These are phyloP conservation scores for Piscicola geometra DNA, from an alignment of 2,888 invertebrate species.

Conservation along the genomic window DNA sequence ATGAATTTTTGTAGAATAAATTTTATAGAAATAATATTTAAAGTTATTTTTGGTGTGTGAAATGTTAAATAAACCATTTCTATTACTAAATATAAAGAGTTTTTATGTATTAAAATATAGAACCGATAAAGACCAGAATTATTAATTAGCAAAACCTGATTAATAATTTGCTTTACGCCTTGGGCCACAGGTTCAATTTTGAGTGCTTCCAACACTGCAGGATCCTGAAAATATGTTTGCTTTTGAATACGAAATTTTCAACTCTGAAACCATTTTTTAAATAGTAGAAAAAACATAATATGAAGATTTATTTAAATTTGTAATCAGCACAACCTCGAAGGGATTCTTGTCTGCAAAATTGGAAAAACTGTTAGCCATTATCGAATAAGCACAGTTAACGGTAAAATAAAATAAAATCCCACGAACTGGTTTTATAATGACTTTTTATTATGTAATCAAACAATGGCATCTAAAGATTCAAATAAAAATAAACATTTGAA, in stretches of 20 bases:
- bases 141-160: slow-evolving; percentile 22
- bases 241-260: too few species aligned
- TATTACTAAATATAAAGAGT: background rate
- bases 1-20: slow-evolving; percentile 10
- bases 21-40: background rate
- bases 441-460: too few species aligned
- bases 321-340: slow-evolving; percentile 29
- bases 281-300: too few species aligned
- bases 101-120: background rate
- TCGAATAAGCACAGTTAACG: too few species aligned
- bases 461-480: too few species aligned
- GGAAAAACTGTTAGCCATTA: slow-evolving; percentile 31
- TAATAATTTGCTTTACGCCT: slow-evolving; percentile 8
- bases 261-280: too few species aligned
- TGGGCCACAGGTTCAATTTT: slow-evolving; percentile 17
- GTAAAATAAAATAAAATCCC: background rate
- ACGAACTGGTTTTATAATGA: background rate
- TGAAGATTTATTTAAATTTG: too few species aligned
- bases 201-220: slow-evolving; percentile 84
- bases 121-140: background rate
- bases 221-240: slow-evolving; percentile 69
- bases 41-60: background rate
- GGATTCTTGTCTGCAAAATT: slow-evolving; percentile 35
- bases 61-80: background rate
- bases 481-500: too few species aligned